These are phyloP conservation scores for Nasonia giraulti DNA, from an alignment of 1,140 invertebrate species.

Conservation along the genomic window DNA sequence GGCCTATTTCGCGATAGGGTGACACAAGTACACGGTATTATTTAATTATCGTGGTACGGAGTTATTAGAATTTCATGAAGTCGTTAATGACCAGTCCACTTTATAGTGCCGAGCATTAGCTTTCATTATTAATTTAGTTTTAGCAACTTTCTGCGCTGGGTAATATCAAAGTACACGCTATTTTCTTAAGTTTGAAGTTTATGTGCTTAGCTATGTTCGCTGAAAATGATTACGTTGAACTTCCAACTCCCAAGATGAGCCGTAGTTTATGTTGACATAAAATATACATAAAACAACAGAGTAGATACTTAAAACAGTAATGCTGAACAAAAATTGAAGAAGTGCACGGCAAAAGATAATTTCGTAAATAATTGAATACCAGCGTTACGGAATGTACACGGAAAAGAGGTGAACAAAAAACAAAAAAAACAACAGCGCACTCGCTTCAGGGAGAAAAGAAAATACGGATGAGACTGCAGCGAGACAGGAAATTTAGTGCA, in stretches of 20 bases:
- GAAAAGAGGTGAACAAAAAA: not conserved
- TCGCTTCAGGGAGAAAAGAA: not conserved
- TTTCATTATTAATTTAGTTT: not conserved
- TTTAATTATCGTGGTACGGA: too few relatives aligned
- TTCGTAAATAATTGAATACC: not conserved
- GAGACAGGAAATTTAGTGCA: conserved; percentile 19
- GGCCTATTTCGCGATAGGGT: too few relatives aligned
- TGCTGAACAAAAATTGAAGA: not conserved
- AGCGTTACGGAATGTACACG: not conserved
- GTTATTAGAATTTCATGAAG: not conserved
- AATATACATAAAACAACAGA: not conserved
- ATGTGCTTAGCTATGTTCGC: not conserved
- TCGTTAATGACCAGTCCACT: not conserved
- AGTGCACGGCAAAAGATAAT: not conserved
- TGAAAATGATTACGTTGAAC: not conserved
- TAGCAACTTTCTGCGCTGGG: not conserved
- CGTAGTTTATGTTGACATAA: not conserved
- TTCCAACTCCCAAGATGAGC: not conserved
- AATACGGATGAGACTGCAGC: not conserved
- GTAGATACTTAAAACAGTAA: not conserved
- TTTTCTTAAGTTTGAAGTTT: not conserved
- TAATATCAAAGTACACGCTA: not conserved
- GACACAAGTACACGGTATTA: too few relatives aligned
- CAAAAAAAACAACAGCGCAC: not conserved
- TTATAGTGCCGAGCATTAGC: not conserved